Evolutionary conservation across 2,113 vertebrate genomes (phyloP).

Genomic region (Suncus etruscus): DNA sequence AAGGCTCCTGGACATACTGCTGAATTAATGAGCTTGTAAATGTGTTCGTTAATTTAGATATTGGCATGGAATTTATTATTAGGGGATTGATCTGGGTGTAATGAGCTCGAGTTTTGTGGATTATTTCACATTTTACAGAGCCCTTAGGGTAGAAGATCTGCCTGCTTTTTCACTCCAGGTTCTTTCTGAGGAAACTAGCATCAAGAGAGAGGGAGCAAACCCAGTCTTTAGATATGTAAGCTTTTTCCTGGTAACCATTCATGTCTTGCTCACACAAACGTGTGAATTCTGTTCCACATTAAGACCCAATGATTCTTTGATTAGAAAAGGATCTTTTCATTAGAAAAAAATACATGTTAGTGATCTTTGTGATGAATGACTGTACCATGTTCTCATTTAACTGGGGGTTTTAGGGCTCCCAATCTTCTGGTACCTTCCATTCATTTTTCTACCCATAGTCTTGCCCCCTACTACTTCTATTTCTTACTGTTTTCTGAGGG

Average conservation of each 20-base stretch:
- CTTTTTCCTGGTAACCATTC: background rate
- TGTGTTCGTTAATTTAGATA: constrained; percentile 57
- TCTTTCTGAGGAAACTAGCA: background rate
- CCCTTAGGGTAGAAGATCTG: background rate
- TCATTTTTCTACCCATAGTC: background rate
- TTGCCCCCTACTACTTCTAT: constrained; percentile 36
- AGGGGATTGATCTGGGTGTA: constrained; percentile 36
- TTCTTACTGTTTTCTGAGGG: constrained; percentile 32
- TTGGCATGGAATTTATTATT: constrained; percentile 57
- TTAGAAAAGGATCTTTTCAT: background rate
- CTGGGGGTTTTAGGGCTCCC: constrained; percentile 15
- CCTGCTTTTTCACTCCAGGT: background rate
- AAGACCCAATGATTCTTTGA: constrained; percentile 7
- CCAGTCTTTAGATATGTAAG: background rate
- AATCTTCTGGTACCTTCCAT: background rate
- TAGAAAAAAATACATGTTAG: background rate
- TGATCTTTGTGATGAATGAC: constrained; percentile 12
- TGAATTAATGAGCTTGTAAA: constrained; percentile 69
- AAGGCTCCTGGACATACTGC: constrained; percentile 46
- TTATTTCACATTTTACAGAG: constrained; percentile 6
- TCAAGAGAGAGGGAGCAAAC: background rate
- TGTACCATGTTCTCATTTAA: background rate
- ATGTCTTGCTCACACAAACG: background rate
- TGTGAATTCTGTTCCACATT: constrained; percentile 29
- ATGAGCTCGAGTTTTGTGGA: constrained; percentile 7